Evolutionary conservation across 2,113 vertebrate species (phyloP), one percentile per base, ranked within the genome.

Genomic region (Esox niger): DNA sequence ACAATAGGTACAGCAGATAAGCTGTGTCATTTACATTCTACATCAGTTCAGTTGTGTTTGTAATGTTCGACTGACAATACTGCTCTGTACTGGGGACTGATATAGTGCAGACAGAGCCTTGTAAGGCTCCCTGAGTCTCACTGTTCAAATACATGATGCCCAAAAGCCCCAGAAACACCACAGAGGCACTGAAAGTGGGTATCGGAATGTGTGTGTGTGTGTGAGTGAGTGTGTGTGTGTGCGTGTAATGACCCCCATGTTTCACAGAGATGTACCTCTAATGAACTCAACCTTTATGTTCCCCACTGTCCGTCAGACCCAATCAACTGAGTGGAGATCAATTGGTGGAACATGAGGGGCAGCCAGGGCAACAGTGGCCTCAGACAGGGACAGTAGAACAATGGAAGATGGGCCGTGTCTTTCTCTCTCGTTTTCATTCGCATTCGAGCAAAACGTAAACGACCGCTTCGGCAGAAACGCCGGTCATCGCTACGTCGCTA

Each of bases 271-370:
- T 33, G 54, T 43, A 27, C 54, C 32, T 35, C 26, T 85, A 87
- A 88, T 64, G 71, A 85, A 85, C 29, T 31, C 76, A 83, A 83
- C 87, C 85, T 81, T 84, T 83, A 63, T n/a, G 73, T 64, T 73
- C 75, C 66, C 52, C 35, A 7, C 35, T 33, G 82, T 82, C 80
- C 85, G 87, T 89, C 86, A 75, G 54, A 74, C 68, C 81, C 79
- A 83, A 84, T 87, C 83, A 87, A 66, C 63, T 80, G 74, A 69
- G 75, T 54, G 69, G 73, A 79, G 84, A 87, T 85, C 83, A 79
- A 85, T 86, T 79, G 54, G 55, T 29, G 32, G 69, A 68, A 56
- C 70, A 64, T 1, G 49, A 62, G 49, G 23, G 15, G 61, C 43
- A 61, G 31, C 56, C 71, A 15, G 73, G 35, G 46, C 21, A 78